Evolutionary conservation across 2,113 vertebrate species (phyloP), one percentile per base, ranked within the genome.

Genomic region (Neolamprologus fasciatus): DNA sequence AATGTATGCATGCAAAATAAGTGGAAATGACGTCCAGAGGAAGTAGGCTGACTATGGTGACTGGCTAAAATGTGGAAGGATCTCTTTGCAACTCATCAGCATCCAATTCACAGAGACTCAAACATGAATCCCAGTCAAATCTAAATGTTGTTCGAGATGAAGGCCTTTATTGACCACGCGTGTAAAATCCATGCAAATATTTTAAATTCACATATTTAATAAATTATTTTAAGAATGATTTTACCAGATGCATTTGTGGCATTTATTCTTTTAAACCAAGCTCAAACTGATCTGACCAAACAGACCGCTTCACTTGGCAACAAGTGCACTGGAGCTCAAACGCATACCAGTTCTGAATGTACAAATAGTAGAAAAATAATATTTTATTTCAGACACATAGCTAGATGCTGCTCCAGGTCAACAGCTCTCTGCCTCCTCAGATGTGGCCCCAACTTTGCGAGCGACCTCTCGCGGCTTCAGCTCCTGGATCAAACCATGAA

Each of bases 101-200:
- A 50, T 19, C 42, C 16, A 78, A 4, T 47, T 78, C 71, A 76
- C 42, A 78, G 26, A 78, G 1, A 1, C 71, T 50, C 73, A 50
- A 51, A 0, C 1, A 31, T 3, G 17, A 78, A 50, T 78, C 3
- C 26, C 9, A 45, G 42, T 78, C 23, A 78, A 50, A 4, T 76
- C 71, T 76, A 47, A 76, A 19, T 76, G 40, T 28, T 76, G 23
- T 47, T 47, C 23, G 28, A 16, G 9, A 76, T 8, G 61, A 66
- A 21, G 33, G 19, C 19, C 2, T 66, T 37, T 37, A 66, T 5
- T 66, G 31, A 66, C 31, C 2, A n/a, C 3, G 0, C 1, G 0
- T 66, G 61, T 66, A 66, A 37, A 66, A 0, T 0, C 10, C 33
- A 13, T 66, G 19, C 33, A 66, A 0, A 37, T 35, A 37, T 66